Percentiles rank a stretch among this genome's conserved stretches.
These are phyloP conservation scores for Osmerus eperlanus DNA, from an alignment of 2,113 vertebrate species.

Conservation along the genomic window DNA sequence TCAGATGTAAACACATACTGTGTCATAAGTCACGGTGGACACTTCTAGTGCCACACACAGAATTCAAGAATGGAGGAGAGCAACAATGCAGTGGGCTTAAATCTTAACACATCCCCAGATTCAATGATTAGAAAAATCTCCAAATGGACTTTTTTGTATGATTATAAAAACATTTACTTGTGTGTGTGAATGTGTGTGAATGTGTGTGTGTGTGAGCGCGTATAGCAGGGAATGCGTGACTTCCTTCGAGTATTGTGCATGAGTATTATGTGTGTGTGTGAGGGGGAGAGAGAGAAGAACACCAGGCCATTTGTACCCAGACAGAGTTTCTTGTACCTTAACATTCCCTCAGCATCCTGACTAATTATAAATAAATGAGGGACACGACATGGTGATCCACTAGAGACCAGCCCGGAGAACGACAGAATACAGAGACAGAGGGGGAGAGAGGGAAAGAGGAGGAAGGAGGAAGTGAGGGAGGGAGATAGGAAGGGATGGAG, in stretches of 20 bases:
- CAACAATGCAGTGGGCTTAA: too few relatives aligned
- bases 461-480: constrained; percentile 46
- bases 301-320: constrained; percentile 75
- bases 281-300: constrained; percentile 38
- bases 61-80: too few relatives aligned
- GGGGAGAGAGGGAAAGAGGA: constrained; percentile 51
- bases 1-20: constrained; percentile 37
- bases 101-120: too few relatives aligned
- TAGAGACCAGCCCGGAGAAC: constrained; percentile 68
- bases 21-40: constrained; percentile 4
- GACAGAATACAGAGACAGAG: constrained; percentile 56
- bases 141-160: too few relatives aligned
- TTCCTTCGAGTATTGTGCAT: constrained; percentile 43
- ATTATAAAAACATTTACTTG: neutral
- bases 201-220: neutral
- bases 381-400: constrained; percentile 77
- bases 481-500: constrained; percentile 39
- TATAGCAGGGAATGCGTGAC: constrained; percentile 6
- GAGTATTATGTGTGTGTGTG: constrained; percentile 29
- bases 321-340: constrained; percentile 74
- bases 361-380: constrained; percentile 85
- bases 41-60: neutral
- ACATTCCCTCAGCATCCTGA: constrained; percentile 77
- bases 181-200: neutral
- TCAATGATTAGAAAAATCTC: too few relatives aligned